These are phyloP conservation scores for Hylyphantes graminicola DNA, from an alignment of 1,140 invertebrate genomes.

Conservation along the genomic window DNA sequence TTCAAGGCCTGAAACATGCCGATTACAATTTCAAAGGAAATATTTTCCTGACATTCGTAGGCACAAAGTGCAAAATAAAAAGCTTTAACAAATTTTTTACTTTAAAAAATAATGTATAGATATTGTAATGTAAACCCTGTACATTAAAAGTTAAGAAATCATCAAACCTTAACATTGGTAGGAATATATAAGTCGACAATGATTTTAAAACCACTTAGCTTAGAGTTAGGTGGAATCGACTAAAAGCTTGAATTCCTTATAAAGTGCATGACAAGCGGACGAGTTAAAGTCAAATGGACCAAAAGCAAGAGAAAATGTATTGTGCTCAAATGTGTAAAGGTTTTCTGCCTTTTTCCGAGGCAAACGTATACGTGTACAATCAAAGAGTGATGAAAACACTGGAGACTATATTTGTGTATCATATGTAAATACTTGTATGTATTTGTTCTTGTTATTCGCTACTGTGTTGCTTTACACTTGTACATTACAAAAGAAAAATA, in stretches of 20 bases:
- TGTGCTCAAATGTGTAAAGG: conserved; percentile 50
- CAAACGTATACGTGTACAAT: conserved; percentile 48
- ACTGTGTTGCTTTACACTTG: conserved; percentile 48
- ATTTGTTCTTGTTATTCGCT: conserved; percentile 52
- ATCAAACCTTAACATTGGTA: no score
- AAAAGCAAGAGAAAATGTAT: conserved; percentile 20
- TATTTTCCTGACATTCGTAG: no score
- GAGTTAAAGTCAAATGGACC: conserved; percentile 20
- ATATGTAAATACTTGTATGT: conserved; percentile 55
- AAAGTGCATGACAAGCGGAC: background rate
- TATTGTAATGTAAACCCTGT: no score
- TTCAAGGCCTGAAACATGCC: no score
- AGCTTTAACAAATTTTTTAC: no score
- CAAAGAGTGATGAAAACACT: conserved; percentile 47
- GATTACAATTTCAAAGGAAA: no score
- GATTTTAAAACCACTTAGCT: background rate
- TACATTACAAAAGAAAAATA: conserved; percentile 34
- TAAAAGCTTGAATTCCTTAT: background rate
- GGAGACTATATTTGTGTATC: conserved; percentile 45
- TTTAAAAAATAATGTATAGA: no score
- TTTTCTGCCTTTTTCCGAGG: conserved; percentile 37
- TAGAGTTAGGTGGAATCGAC: background rate
- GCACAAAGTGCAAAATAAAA: no score
- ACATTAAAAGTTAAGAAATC: no score
- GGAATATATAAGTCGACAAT: background rate